phyloP scores from a whole-genome alignment of 1,140 invertebrate genomes.

The Temnothorax curvispinosus region DNA sequence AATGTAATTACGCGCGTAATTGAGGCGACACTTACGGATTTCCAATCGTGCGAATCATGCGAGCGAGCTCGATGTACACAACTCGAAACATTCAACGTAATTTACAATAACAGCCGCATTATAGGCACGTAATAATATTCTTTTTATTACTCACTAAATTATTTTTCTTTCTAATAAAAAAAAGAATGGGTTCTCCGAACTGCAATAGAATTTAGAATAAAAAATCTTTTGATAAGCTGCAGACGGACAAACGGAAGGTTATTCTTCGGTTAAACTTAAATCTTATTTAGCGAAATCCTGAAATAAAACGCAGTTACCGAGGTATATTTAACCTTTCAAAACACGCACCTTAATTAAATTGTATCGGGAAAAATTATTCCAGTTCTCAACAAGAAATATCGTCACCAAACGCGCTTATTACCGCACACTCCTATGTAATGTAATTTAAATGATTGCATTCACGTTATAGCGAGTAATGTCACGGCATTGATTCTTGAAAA shows the following conservation, averaged over 20 bases:
- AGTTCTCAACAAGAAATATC: constrained; percentile 15
- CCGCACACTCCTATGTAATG: background rate
- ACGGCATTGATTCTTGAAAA: constrained; percentile 29
- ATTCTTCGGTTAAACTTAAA: background rate
- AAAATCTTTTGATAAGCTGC: background rate
- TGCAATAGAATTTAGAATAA: background rate
- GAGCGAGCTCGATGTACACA: constrained; percentile 4
- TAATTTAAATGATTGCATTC: constrained; percentile 43
- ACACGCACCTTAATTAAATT: background rate
- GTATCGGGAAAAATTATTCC: background rate
- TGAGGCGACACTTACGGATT: constrained; percentile 63
- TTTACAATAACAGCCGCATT: background rate
- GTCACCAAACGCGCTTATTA: constrained; percentile 9
- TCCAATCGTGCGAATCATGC: constrained; percentile 54
- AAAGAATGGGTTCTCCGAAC: background rate
- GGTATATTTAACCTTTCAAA: background rate
- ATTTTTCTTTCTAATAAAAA: background rate
- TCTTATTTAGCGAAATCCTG: background rate
- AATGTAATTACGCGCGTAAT: constrained; percentile 65
- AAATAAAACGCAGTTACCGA: background rate
- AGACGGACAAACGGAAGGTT: background rate
- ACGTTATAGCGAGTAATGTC: constrained; percentile 19
- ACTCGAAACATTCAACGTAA: background rate
- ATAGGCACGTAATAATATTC: background rate
- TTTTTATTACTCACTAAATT: background rate